Evolutionary conservation across 2,888 invertebrate genomes (phyloP), one percentile per base, ranked within the genome.

Genomic region (Macrophya alboannulata): DNA sequence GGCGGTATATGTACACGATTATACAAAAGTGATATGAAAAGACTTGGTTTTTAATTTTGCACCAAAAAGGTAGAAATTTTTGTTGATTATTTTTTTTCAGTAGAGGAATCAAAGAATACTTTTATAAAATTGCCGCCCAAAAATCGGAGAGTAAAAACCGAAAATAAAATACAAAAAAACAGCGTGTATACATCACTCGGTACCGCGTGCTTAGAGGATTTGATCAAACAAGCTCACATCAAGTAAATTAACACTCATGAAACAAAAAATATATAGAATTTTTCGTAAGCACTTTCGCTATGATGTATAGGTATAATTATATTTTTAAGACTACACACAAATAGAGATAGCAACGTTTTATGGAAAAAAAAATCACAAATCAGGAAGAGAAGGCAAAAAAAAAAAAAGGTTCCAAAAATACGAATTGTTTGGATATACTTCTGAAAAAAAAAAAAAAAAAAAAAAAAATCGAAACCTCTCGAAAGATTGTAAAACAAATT

Each of bases 11-110:
- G 4, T 4, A 48, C n/a, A n/a, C n/a, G n/a, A n/a, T n/a, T n/a
- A 94, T 94, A 94, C 94, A 71, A 65, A 12, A 62, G 21, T 31
- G 55, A 17, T 25, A 21, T 12, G 45, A 45, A 15, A 21, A 59
- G 62, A 62, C n/a, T 43, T 37, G 43, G 5, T 77, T 31, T 62
- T n/a, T 12, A 15, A 5, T 12, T 51, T 55, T 31, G 43, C 8
- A 10, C 45, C 45, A 74, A 21, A 21, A 45, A 12, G 25, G 25
- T 12, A 31, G 17, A 37, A 45, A 45, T 9, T 43, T 40, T 74
- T 68, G 3, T 21, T n/a, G n/a, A n/a, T n/a, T 25, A 10, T 21
- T 4, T 25, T 9, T 62, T 62, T 62, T 62, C 8, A 62, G 25
- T 10, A 10, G 62, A 9, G 1, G 25, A 21, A 48, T 12, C 48